These are phyloP conservation scores for Arctopsyche grandis DNA, from an alignment of 1,140 invertebrate genomes.

Conservation along the genomic window DNA sequence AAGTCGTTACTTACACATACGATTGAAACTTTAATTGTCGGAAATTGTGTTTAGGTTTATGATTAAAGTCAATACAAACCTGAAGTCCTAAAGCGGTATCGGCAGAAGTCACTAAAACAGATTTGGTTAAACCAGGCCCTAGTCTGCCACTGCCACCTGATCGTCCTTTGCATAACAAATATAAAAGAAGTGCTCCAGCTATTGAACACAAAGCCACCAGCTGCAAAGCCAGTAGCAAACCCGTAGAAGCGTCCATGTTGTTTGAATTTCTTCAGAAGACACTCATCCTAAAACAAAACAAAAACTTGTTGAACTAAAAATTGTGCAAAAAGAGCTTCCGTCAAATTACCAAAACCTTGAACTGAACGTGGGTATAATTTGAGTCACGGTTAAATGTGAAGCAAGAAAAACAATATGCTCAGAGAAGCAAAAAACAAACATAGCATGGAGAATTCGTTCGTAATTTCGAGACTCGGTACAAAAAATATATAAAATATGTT, in stretches of 20 bases:
- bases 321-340: background rate
- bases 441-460: too few relatives aligned
- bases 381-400: constrained; percentile 14
- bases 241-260: constrained; percentile 80
- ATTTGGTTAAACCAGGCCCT: constrained; percentile 67
- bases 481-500: too few relatives aligned
- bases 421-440: too few relatives aligned
- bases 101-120: constrained; percentile 79
- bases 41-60: background rate
- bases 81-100: constrained; percentile 80
- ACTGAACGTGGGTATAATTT: background rate
- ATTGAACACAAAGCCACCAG: constrained; percentile 81
- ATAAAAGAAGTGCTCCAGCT: constrained; percentile 78
- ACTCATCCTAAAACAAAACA: background rate
- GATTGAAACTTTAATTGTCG: background rate
- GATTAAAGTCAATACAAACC: constrained; percentile 59
- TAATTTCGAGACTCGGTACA: too few relatives aligned
- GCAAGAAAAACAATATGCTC: background rate
- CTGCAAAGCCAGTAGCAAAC: constrained; percentile 79
- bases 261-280: background rate
- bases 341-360: constrained; percentile 12
- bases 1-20: background rate
- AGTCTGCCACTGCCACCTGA: constrained; percentile 68
- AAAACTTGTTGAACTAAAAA: background rate
- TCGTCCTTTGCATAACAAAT: constrained; percentile 77